Base-by-base conservation (phyloP, 1,140 invertebrate species). In the Mercenaria mercenaria region DNA sequence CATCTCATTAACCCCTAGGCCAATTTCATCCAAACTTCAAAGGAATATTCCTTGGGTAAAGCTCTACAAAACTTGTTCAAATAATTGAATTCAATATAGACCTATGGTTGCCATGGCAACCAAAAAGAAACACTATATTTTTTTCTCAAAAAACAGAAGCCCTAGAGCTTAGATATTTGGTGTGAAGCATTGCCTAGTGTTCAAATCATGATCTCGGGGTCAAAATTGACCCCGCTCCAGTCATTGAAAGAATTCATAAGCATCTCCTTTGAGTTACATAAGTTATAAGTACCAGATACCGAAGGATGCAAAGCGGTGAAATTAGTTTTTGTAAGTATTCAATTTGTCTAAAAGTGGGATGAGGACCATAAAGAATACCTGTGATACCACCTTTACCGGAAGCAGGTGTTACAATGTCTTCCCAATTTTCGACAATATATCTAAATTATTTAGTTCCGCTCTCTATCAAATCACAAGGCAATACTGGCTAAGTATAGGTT, bases 221-320 rank as follows among this genome's bases (percentile, higher is more conserved):
- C n/a, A n/a, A n/a, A n/a, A n/a, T n/a, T n/a, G n/a, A n/a, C n/a
- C n/a, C n/a, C n/a, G n/a, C n/a, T n/a, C n/a, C n/a, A n/a, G n/a
- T n/a, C n/a, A 39, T 64, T 23, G 18, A 77, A 4, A 82, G 37
- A 26, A 26, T 43, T 29, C 87, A 89, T 26, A 56, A 29, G 23
- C 29, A 82, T 8, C 3, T 52, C 13, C 87, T 13, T 47, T 89
- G 39, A 23, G 29, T 47, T 0, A 74, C n/a, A 43, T 82, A 32
- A 26, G 61, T 50, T 77, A 89, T 0, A 59, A 34, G 39, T 89
- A 34, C 37, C 83, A 69, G 80, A 82, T 83, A 59, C 79, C 67
- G 23, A 50, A 39, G 88, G 88, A 59, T 6, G 88, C 29, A 41
- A 79, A 0, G 29, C 29, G 1, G 69, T 83, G 1, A 15, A 56